Base-by-base conservation (phyloP, 37 sponge, comb jelly and placozoan species). In the Petrosia ficiformis region DNA sequence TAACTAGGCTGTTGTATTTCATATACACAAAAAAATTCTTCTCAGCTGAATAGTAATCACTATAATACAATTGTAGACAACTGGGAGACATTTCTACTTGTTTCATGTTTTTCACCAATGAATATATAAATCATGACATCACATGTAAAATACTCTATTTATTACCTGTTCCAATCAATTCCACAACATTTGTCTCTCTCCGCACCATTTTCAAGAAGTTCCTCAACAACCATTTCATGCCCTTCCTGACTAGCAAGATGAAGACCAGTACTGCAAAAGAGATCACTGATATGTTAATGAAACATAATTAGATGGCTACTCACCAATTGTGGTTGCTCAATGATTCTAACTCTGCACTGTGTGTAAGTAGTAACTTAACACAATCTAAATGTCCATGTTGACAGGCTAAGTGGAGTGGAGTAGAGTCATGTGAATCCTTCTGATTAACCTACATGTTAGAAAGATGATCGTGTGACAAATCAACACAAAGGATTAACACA, bases 381-480 rank as follows among this genome's bases (percentile, higher is more conserved):
- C 82, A 77, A 0, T 65, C 70, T 1, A 34, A 21, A 64, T 82
- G 86, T 6, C 91, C 91, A 59, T 30, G 63, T 3, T n/a, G 38
- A 43, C 86, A 72, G 59, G 91, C 86, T 39, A 42, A 52, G 66
- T 89, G 90, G 21, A 89, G 77, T 26, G 90, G 70, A 39, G 81
- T 84, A 41, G 35, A 25, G 35, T 74, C 78, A 21, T 77, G 30
- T 8, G 52, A 32, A 42, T 48, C 68, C 21, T 36, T n/a, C 58
- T 33, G 43, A 10, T 37, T 34, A n/a, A n/a, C n/a, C n/a, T n/a
- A n/a, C n/a, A n/a, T n/a, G n/a, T n/a, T n/a, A n/a, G n/a, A n/a
- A n/a, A n/a, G n/a, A n/a, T n/a, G n/a, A n/a, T n/a, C n/a, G n/a
- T n/a, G n/a, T n/a, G n/a, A n/a, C n/a, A n/a, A n/a, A n/a, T n/a